Evolutionary conservation across 2,888 invertebrate species (phyloP), one percentile per base, ranked within the genome.

Genomic region (Eurytoma adleriae): DNA sequence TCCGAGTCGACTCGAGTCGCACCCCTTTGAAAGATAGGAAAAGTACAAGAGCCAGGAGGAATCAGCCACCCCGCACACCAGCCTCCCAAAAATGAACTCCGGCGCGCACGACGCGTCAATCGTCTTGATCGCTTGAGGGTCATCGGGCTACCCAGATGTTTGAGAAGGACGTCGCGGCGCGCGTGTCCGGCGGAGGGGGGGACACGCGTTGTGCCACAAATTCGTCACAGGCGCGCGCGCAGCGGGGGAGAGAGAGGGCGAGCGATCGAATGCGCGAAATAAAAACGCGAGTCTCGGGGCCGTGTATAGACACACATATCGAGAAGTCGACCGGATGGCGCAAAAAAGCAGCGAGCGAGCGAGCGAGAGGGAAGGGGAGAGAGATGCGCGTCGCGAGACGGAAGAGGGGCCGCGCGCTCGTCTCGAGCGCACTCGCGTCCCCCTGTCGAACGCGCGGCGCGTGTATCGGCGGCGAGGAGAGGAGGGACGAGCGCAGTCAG

Each of bases 61-160:
- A n/a, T 27, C 7, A 4, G 16, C 20, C 20, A 13, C 61, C 24
- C 12, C 3, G 1, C 14, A 1, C 0, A 24, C 13, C 4, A 10
- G 2, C 20, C 16, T 24, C 54, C 18, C 40, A 68, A 68, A 75
- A 56, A 67, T n/a, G 12, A 61, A 70, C 18, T 50, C 56, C 50
- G 18, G 14, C 54, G 13, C 54, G 13, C 56, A 20, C 10, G 30
- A 7, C n/a, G 16, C 12, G 40, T 7, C n/a, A 67, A 79, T 72
- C 73, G 81, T 83, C 78, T 79, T 79, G 67, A 80, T 78, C 76
- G 30, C 52, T 82, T 57, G 70, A 76, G 69, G 81, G 81, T 83
- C 80, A 83, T 75, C 78, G 81, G 80, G 79, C 64, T 77, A 75
- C 50, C 66, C 78, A 78, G 80, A 78, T 81, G 70, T 78, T 81